Conservation (phyloP, 2,797 vertebrate genomes). For the Micropoecilia bifurca region DNA sequence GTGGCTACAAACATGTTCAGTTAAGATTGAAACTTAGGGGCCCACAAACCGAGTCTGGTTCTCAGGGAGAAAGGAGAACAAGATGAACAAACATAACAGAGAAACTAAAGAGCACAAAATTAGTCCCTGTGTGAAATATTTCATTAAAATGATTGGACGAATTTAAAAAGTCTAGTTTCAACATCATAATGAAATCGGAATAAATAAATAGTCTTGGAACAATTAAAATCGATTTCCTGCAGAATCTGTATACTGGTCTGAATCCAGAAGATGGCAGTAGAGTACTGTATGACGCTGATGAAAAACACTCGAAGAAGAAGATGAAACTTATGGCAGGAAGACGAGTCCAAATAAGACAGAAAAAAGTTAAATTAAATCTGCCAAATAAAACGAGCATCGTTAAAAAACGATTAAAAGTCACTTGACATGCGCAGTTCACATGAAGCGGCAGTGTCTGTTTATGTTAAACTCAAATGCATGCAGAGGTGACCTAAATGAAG, state of each 20-base stretch:
- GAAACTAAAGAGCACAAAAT: not conserved
- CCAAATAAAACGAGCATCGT: not conserved
- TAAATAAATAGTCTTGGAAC: no score
- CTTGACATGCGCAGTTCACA: not conserved
- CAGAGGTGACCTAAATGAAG: not conserved
- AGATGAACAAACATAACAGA: no score
- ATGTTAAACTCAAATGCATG: not conserved
- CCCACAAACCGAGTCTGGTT: not conserved
- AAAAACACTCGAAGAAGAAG: not conserved
- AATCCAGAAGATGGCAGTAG: slow-evolving; percentile 15
- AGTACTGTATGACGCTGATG: not conserved
- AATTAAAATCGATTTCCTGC: not conserved
- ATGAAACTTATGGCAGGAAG: not conserved
- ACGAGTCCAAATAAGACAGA: not conserved
- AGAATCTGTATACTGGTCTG: not conserved
- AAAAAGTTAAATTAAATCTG: not conserved
- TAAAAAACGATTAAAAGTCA: not conserved
- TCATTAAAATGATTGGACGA: not conserved
- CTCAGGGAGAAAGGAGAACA: not conserved
- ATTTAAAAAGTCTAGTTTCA: not conserved
- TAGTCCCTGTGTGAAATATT: not conserved
- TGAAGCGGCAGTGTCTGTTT: not conserved
- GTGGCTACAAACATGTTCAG: not conserved
- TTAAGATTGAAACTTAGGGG: not conserved
- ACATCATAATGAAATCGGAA: not conserved